Conservation (phyloP, 2,888 invertebrate genomes). For the Megaustenia siamemsis region DNA sequence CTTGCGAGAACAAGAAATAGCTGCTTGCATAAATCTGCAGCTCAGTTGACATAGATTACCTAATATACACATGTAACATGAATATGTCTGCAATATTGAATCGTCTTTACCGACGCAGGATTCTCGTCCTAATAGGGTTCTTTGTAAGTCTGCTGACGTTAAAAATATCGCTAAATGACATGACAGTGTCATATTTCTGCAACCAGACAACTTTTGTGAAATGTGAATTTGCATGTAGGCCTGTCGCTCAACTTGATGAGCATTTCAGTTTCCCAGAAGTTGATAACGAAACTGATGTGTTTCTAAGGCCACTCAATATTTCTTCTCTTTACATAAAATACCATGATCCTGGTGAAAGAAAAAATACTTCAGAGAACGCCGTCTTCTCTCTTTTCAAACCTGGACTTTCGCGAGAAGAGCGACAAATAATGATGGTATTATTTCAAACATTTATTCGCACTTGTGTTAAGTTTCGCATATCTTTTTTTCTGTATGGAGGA, state of each 20-base stretch:
- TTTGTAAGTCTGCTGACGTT: not conserved
- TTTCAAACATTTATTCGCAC: constrained; percentile 57
- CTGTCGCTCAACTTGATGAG: not conserved
- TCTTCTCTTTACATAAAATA: no score
- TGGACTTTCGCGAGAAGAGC: constrained; percentile 49
- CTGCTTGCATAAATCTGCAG: no score
- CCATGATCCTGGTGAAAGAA: no score
- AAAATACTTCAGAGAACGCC: not conserved
- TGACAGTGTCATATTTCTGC: not conserved
- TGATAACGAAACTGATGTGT: constrained; percentile 20
- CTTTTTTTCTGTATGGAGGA: constrained; percentile 65
- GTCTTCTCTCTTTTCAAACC: constrained; percentile 49
- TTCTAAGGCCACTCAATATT: not conserved
- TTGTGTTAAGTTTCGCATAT: constrained; percentile 51
- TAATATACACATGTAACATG: not conserved
- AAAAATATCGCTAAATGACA: not conserved
- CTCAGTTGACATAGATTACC: no score
- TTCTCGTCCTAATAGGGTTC: not conserved
- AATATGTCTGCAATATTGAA: not conserved
- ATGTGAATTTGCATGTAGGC: not conserved
- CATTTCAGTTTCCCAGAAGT: constrained; percentile 41
- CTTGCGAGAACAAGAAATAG: no score
- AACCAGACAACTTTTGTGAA: not conserved
- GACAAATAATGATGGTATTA: constrained; percentile 50
- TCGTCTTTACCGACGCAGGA: not conserved